Evolutionary conservation across 2,888 invertebrate genomes (phyloP).

Genomic region (Leptinotarsa rubiginosa): DNA sequence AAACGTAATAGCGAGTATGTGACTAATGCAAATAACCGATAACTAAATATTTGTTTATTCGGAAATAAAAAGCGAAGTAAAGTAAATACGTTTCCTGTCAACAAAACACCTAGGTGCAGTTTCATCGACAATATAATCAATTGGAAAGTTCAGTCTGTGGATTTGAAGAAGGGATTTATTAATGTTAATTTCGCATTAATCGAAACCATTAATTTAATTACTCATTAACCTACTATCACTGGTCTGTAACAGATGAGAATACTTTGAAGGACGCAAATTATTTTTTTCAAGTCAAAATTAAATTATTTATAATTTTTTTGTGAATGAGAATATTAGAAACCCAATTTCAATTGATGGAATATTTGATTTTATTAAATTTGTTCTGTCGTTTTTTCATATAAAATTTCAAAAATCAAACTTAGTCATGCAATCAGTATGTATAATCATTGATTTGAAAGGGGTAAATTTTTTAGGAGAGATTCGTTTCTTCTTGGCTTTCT

Average conservation of each 20-base stretch:
- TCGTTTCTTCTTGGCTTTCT: too few species aligned
- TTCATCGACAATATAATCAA: conserved; percentile 1
- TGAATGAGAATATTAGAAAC: background rate
- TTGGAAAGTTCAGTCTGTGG: conserved; percentile 5
- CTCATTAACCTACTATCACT: conserved; percentile 9
- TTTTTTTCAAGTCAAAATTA: background rate
- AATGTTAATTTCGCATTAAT: conserved; percentile 7
- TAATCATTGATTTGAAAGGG: too few species aligned
- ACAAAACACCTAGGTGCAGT: conserved; percentile 13
- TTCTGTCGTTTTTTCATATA: too few species aligned
- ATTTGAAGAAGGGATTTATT: background rate
- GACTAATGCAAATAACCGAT: conserved; percentile 26
- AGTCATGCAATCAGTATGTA: too few species aligned
- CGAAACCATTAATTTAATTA: background rate
- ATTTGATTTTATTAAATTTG: too few species aligned
- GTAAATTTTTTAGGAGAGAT: too few species aligned
- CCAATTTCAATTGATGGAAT: too few species aligned
- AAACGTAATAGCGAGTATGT: conserved; percentile 18
- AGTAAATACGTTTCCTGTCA: conserved; percentile 5
- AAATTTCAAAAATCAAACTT: too few species aligned
- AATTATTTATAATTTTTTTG: background rate
- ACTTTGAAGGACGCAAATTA: background rate
- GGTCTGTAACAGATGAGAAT: background rate
- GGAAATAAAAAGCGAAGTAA: conserved; percentile 12
- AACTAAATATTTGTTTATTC: conserved; percentile 23